Evolutionary conservation across 2,113 vertebrate species (phyloP), one percentile per base, ranked within the genome.

Genomic region (Oostethus manadensis): DNA sequence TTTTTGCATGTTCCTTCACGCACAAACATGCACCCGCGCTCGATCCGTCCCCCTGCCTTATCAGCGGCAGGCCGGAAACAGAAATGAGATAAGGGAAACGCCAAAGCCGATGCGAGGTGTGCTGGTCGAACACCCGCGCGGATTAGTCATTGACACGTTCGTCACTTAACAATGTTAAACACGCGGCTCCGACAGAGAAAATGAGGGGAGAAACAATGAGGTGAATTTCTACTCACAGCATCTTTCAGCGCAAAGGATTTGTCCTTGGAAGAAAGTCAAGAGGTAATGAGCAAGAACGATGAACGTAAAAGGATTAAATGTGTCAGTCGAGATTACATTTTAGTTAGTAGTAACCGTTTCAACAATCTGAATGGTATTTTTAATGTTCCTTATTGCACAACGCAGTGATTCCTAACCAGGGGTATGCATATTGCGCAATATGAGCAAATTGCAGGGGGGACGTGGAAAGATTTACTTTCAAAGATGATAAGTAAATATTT

Each of bases 71-170:
- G 73, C 78, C 80, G 79, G 78, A 85, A 87, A 80, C 81, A 78
- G 78, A 56, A 68, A 67, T 20, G 47, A 84, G 87, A 89, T 88
- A 88, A 88, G 87, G 71, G 10, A 79, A 70, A 86, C 44, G 38
- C 61, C 71, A 67, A 69, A 73, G 67, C 84, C 81, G 74, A 81
- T 81, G 70, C 73, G 56, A 70, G 86, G 77, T 78, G 76, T 69
- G 76, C 69, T 84, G 86, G 80, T 86, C 78, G 82, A 82, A 87
- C 81, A 80, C 67, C 62, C 48, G 3, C 63, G 63, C 68, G 84
- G 84, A 84, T 85, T 84, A 83, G 73, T 84, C 84, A 89, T 76
- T 84, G 86, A 84, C 84, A 84, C 78, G 62, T 84, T 71, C 74
- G 77, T 81, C 81, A 76, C 73, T 73, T 81, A 82, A 86, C 84